These are phyloP conservation scores for Clavelina lepadiformis DNA, from an alignment of 23 tunicate genomes.

Conservation along the genomic window DNA sequence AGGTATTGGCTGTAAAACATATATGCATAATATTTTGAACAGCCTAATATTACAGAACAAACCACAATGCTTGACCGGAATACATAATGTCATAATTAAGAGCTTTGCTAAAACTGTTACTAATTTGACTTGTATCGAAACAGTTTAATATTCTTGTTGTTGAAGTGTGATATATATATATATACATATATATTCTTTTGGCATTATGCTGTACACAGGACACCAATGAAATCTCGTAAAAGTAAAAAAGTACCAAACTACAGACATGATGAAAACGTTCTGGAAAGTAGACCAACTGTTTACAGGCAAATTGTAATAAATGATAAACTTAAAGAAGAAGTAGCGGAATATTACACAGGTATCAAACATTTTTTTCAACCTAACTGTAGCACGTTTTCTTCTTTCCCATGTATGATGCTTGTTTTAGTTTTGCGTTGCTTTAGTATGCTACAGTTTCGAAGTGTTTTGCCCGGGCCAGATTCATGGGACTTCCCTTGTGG, in stretches of 20 bases:
- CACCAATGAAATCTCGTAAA: conserved; percentile 25
- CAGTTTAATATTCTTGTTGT: background rate
- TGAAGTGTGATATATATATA: background rate
- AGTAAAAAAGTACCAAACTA: conserved; percentile 47
- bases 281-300: conserved; percentile 55
- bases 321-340: conserved; percentile 17
- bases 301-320: conserved; percentile 69
- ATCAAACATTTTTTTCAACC: no score
- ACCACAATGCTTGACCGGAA: no score
- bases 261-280: conserved; percentile 74
- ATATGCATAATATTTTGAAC: conserved; percentile 2
- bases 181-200: background rate
- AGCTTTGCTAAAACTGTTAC: no score
- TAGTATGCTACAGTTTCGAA: no score
- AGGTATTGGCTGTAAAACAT: conserved; percentile 2
- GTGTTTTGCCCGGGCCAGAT: no score
- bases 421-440: no score
- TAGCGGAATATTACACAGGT: conserved; percentile 83
- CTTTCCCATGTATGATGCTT: no score
- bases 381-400: no score
- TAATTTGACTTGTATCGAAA: no score
- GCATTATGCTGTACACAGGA: conserved; percentile 16
- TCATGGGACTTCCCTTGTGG: no score
- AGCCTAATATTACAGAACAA: background rate
- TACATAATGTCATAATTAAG: no score